phyloP scores from a whole-genome alignment of 2,113 vertebrate genomes.

The Tonatia bakeri region DNA sequence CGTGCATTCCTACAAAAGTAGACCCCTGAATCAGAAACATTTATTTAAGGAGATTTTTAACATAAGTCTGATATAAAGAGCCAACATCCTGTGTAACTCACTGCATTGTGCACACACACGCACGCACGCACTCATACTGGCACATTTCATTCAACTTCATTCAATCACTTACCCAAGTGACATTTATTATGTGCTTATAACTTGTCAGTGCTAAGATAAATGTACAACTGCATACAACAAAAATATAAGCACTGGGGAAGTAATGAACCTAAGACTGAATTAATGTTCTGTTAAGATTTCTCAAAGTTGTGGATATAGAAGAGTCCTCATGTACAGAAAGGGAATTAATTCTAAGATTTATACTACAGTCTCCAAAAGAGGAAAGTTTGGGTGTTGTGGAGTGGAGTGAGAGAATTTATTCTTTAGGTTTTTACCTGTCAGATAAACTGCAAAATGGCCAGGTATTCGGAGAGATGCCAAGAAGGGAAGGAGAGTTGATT shows the following conservation, averaged over 20 bases:
- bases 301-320: background rate
- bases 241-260: background rate
- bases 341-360: constrained; percentile 18
- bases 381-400: background rate
- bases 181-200: background rate
- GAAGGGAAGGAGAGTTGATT: background rate
- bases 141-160: background rate
- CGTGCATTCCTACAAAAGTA: background rate
- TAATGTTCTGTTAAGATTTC: background rate
- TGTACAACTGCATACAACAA: background rate
- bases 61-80: background rate
- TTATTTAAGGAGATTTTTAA: background rate
- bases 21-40: background rate
- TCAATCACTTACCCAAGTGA: background rate
- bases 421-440: background rate
- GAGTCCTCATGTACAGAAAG: background rate
- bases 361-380: background rate
- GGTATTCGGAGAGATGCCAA: background rate
- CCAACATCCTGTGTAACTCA: background rate
- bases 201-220: constrained; percentile 24
- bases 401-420: background rate
- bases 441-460: background rate
- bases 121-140: accelerated
- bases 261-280: background rate
- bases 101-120: background rate